Evolutionary conservation across 2,888 invertebrate genomes (phyloP), one percentile per base, ranked within the genome.

Genomic region (Nudaria mundana): DNA sequence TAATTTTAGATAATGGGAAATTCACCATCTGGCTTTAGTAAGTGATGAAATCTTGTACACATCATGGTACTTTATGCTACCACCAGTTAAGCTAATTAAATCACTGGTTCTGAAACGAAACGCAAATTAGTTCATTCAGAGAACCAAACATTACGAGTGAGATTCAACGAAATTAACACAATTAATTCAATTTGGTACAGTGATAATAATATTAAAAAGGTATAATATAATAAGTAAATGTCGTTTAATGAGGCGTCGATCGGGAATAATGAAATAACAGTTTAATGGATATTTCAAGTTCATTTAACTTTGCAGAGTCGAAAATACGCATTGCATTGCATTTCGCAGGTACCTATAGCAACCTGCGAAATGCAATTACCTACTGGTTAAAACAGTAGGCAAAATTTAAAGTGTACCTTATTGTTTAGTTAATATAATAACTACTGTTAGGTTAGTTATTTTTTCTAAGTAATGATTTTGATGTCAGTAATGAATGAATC

Each of bases 221-320:
- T 56, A 50, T 40, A 62, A 50, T 53, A 54, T 50, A 37, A 53
- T 39, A 50, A 49, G 41, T 57, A 39, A 57, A 59, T 53, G 46
- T 37, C 39, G 38, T 43, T 57, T 56, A 61, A 61, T 54, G 63
- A 52, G 49, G 56, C 49, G 38, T 37, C 48, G 45, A 41, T 44
- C 48, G 46, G 33, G 44, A 49, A 62, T 50, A 52, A 45, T 53
- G 40, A 31, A 40, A 34, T 40, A 34, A 34, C 32, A 23, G 31
- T 47, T 62, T 55, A 44, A 51, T 53, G 45, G 41, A 52, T 44
- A 50, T 56, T 63, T 64, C 37, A 52, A 56, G 58, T 51, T 54
- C 56, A 62, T 68, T 63, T 59, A 48, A 56, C 47, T 48, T 63
- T n/a, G 58, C 54, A 39, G 54, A n/a, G n/a, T n/a, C n/a, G n/a